Conservation (phyloP, 2,797 vertebrate species). For the Sebastes hubbsi region DNA sequence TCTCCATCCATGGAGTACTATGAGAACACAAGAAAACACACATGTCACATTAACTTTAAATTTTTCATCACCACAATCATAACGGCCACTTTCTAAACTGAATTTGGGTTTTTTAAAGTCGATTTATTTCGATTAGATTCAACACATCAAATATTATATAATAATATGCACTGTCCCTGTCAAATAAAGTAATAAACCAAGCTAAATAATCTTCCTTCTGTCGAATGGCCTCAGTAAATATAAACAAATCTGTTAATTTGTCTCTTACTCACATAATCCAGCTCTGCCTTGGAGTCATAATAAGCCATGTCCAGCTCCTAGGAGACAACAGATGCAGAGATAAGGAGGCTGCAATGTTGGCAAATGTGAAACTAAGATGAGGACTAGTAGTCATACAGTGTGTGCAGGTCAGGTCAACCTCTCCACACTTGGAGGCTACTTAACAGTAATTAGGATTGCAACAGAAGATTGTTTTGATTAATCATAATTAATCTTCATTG, state of each 20-base stretch:
- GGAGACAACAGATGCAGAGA: conserved; percentile 46
- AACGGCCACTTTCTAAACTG: not conserved
- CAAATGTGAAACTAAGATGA: conserved; percentile 9
- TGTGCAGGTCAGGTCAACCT: not conserved
- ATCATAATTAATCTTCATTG: not conserved
- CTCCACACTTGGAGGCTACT: not conserved
- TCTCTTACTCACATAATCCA: conserved; percentile 92
- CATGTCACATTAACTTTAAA: not conserved
- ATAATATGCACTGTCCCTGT: too few species aligned
- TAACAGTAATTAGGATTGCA: not conserved
- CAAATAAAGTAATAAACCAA: too few species aligned
- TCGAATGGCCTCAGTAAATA: not conserved
- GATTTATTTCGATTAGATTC: not conserved
- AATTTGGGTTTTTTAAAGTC: not conserved
- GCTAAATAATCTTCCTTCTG: not conserved
- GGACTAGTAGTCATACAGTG: not conserved
- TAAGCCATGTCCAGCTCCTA: conserved; percentile 97
- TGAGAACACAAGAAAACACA: not conserved
- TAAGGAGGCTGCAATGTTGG: not conserved
- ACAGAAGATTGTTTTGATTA: not conserved
- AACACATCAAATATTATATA: not conserved
- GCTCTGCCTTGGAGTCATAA: conserved; percentile 96
- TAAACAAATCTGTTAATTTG: conserved; percentile 8
- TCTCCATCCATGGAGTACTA: conserved; percentile 87
- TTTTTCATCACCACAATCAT: not conserved